A percentile compares a stretch with the other conserved stretches of the same genome.
Conservation (phyloP, 2,797 vertebrate species). For the Anas acuta region DNA sequence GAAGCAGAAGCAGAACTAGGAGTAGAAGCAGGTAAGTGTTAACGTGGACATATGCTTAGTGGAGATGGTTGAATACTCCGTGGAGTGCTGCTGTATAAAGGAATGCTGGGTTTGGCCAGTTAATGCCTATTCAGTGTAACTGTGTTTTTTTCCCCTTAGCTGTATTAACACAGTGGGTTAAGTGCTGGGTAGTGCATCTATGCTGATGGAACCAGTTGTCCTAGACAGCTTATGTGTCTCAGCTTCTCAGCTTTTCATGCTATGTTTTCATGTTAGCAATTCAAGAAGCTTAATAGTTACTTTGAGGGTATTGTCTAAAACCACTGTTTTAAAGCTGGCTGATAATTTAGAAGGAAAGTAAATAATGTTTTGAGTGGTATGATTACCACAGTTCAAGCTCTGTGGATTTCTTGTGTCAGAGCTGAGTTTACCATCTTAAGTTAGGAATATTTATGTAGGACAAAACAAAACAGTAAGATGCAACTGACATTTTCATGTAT, state of each 20-base stretch:
- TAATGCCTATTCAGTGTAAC: neutral
- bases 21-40: slow-evolving; percentile 81
- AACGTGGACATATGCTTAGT: fast-evolving
- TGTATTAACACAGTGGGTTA: neutral
- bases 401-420: neutral
- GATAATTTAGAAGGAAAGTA: neutral
- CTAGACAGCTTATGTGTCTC: neutral
- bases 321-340: neutral
- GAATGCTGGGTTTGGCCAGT: neutral
- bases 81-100: neutral
- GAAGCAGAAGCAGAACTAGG: slow-evolving; percentile 91
- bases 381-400: neutral
- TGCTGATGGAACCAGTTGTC: neutral
- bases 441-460: neutral
- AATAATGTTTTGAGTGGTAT: neutral
- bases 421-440: neutral
- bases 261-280: neutral
- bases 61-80: fast-evolving
- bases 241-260: neutral
- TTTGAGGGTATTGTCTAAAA: neutral
- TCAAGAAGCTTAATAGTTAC: neutral
- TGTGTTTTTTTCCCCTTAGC: neutral
- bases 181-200: neutral
- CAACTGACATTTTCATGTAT: neutral
- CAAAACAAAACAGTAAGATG: neutral